Percentiles rank a stretch among this genome's conserved stretches.
phyloP scores from a whole-genome alignment of 2,797 vertebrate species.

The Mormyrops attenuatus region DNA sequence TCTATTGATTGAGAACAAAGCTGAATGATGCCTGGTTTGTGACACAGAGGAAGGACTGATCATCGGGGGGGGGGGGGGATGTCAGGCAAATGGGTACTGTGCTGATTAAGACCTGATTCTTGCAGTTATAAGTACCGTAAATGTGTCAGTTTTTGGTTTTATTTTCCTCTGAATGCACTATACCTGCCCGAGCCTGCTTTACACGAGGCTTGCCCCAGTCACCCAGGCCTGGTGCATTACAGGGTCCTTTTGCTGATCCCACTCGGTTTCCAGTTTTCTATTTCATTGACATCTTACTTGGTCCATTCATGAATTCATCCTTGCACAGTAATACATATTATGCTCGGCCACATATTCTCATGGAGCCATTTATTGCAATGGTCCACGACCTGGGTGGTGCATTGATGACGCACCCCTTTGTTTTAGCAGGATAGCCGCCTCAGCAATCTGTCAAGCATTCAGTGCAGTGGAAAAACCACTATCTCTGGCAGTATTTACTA shows the following conservation, averaged over 20 bases:
- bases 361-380: background rate
- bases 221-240: background rate
- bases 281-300: background rate
- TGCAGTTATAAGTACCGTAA: background rate
- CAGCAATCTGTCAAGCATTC: background rate
- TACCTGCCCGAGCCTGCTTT: background rate
- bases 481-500: background rate
- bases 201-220: background rate
- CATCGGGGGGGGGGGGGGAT: background rate
- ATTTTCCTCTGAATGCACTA: background rate
- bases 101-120: background rate
- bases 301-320: background rate
- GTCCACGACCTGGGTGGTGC: background rate
- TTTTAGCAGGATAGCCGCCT: background rate
- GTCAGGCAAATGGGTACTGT: background rate
- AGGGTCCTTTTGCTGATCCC: background rate
- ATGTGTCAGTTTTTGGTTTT: background rate
- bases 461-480: background rate
- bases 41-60: background rate
- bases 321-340: background rate
- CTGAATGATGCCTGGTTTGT: background rate
- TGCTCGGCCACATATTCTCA: background rate
- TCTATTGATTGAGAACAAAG: background rate
- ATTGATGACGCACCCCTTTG: background rate
- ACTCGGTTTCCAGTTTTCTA: background rate